Evolutionary conservation across 1,140 invertebrate species (phyloP), one percentile per base, ranked within the genome.

Genomic region (Anadara kagoshimensis): DNA sequence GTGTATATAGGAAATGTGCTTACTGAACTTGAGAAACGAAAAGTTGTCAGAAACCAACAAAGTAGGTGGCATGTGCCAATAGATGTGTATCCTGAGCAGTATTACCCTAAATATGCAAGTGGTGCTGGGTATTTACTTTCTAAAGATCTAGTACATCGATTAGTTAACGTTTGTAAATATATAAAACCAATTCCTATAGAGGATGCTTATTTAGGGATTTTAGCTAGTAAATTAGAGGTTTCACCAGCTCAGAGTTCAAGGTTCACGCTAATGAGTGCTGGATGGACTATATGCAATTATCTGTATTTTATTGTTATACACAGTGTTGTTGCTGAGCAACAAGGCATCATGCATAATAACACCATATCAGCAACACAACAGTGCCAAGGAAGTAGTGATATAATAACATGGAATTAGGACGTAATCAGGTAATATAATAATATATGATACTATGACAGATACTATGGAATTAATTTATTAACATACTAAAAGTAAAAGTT

Each of bases 191-290:
- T 86, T 61, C 73, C 83, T 24, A 79, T 78, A 45, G 84, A 86
- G 69, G 84, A 86, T 78, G 84, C 84, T 26, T 86, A 76, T 64
- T 56, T 84, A 10, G 84, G 84, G 22, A 76, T 85, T 20, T 57
- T 86, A 22, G 69, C 81, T 26, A 51, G 80, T 20, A 61, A 65
- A 11, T 24, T 85, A 29, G 71, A 75, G 5, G 56, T 86, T 12
- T 54, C 66, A 14, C 82, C 81, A 11, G 64, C 74, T 24, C 54
- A 57, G 10, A 85, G 82, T 45, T 61, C 61, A 29, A 69, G 84
- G 43, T 86, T 86, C 70, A 74, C 73, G 12, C 18, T 83, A 59
- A 69, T 74, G 51, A 70, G 69, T 44, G n/a, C 51, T 24, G 80
- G 81, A 5, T 77, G 83, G 69, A 70, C 80, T 24, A 41, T 82